These are phyloP conservation scores for Desmophyllum pertusum DNA, from an alignment of 92 coral and sea anemone genomes.

Conservation along the genomic window DNA sequence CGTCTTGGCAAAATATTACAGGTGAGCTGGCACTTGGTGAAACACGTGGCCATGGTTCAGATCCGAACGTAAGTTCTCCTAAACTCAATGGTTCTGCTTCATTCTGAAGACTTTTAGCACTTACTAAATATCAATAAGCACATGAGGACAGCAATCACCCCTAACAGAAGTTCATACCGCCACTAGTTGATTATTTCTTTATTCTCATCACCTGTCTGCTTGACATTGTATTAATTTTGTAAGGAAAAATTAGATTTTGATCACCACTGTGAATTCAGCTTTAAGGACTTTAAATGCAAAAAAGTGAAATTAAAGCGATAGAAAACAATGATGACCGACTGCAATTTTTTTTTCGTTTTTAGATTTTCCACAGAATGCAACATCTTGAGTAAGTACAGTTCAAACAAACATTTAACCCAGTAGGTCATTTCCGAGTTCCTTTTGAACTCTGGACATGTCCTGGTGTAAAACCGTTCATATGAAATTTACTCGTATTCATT, in stretches of 20 bases:
- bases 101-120: not conserved
- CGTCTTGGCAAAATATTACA: not conserved
- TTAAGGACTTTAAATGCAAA: no score
- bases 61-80: constrained; percentile 23
- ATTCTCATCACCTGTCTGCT: not conserved
- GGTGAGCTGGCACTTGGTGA: not conserved
- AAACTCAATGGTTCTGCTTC: not conserved
- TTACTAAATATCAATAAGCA: not conserved
- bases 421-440: no score
- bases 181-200: not conserved
- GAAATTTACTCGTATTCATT: no score
- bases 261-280: not conserved
- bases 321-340: not conserved
- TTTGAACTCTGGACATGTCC: no score
- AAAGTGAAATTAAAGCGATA: no score
- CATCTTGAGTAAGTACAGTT: constrained; percentile 19
- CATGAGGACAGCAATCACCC: no score
- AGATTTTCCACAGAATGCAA: constrained; percentile 23
- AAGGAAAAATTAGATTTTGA: not conserved
- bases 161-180: no score
- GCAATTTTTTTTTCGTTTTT: not conserved
- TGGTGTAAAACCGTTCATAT: no score
- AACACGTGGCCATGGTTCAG: constrained; percentile 18
- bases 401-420: no score
- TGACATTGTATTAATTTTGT: not conserved